Evolutionary conservation across 2,797 vertebrate species (phyloP).

Genomic region (Eleutherodactylus coqui): DNA sequence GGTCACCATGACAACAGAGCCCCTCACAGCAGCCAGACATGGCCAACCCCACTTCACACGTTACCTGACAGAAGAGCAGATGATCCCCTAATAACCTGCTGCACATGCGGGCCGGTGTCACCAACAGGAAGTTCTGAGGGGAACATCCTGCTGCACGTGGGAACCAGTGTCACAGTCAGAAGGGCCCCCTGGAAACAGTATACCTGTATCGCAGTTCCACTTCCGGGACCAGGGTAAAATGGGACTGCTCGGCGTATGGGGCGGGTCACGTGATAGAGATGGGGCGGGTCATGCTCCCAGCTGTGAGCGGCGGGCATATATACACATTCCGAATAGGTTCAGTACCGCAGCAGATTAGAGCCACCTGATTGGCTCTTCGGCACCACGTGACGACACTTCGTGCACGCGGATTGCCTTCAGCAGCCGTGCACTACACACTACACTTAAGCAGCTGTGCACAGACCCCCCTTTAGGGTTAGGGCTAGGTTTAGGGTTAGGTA

Average conservation of each 20-base stretch:
- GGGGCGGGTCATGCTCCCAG: not conserved
- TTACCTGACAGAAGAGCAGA: slow-evolving; percentile 5
- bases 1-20: too few species aligned
- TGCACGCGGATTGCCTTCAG: too few species aligned
- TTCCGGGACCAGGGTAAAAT: not conserved
- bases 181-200: not conserved
- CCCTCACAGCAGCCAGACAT: too few species aligned
- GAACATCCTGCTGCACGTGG: slow-evolving; percentile 25
- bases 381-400: too few species aligned
- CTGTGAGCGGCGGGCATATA: too few species aligned
- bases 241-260: not conserved
- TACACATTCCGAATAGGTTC: too few species aligned
- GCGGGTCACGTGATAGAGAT: not conserved
- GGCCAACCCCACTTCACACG: not conserved
- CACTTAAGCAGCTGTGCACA: too few species aligned
- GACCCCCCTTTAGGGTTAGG: too few species aligned
- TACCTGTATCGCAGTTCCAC: not conserved
- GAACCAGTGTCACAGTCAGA: not conserved
- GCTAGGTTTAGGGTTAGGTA: too few species aligned
- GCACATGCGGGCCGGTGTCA: not conserved
- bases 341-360: too few species aligned
- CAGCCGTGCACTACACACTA: too few species aligned
- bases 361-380: too few species aligned
- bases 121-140: slow-evolving; percentile 11
- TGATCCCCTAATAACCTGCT: not conserved